Evolutionary conservation across 2,888 invertebrate genomes (phyloP).

Genomic region (Cosmopolites sordidus): DNA sequence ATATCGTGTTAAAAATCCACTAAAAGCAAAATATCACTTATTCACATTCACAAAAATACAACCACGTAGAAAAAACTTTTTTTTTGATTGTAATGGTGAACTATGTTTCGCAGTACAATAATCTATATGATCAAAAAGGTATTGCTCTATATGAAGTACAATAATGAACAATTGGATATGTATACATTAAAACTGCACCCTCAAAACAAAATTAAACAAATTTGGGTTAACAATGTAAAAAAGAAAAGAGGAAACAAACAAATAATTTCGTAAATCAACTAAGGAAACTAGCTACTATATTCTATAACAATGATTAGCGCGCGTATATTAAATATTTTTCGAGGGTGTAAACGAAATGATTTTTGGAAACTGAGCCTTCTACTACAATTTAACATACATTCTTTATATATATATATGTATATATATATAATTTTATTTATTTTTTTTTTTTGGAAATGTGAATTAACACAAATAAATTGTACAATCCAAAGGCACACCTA

Average conservation of each 20-base stretch:
- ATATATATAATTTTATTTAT: background rate
- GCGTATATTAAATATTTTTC: too few species aligned
- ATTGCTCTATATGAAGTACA: slow-evolving; percentile 34
- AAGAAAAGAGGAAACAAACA: background rate
- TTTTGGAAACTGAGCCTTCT: background rate
- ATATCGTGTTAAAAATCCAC: slow-evolving; percentile 44
- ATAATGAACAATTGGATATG: slow-evolving; percentile 38
- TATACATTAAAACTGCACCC: slow-evolving; percentile 33
- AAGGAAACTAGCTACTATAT: too few species aligned
- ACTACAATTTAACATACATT: background rate
- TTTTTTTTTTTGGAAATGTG: slow-evolving; percentile 24
- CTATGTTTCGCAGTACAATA: slow-evolving; percentile 22
- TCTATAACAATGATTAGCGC: too few species aligned
- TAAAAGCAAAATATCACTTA: slow-evolving; percentile 45
- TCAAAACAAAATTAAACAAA: slow-evolving; percentile 26
- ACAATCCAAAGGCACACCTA: slow-evolving; percentile 49
- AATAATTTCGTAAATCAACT: background rate
- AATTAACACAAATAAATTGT: slow-evolving; percentile 37
- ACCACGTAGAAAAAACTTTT: slow-evolving; percentile 35
- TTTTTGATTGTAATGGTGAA: slow-evolving; percentile 32
- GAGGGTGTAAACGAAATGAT: too few species aligned
- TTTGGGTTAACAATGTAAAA: background rate
- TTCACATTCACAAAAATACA: slow-evolving; percentile 46
- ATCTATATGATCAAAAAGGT: slow-evolving; percentile 10
- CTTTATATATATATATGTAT: background rate